Evolutionary conservation across 2,113 vertebrate genomes (phyloP).

Genomic region (Channa maculata): DNA sequence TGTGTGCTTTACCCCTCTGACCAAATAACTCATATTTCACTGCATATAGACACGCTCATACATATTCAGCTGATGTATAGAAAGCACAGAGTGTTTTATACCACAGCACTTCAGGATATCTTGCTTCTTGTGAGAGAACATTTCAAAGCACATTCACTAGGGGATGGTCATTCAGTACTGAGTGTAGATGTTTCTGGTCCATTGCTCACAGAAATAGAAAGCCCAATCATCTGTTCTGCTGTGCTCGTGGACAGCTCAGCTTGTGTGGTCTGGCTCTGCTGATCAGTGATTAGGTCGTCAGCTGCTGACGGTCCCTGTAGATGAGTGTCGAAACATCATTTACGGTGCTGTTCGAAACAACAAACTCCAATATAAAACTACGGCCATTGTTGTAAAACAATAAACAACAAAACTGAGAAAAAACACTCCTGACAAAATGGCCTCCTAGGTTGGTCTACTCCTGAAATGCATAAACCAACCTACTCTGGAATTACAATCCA

Average conservation of each 20-base stretch:
- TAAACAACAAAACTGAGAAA: too few relatives aligned
- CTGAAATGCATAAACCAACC: not conserved
- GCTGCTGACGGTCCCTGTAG: not conserved
- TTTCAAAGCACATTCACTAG: conserved; percentile 14
- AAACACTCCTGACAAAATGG: not conserved
- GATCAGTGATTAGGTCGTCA: conserved; percentile 54
- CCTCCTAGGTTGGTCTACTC: not conserved
- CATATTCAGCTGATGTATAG: too few relatives aligned
- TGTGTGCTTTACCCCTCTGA: too few relatives aligned
- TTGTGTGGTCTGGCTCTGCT: conserved; percentile 36
- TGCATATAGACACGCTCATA: too few relatives aligned
- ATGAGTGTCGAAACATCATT: conserved; percentile 16
- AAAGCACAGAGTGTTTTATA: too few relatives aligned
- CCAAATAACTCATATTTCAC: too few relatives aligned
- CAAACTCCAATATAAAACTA: not conserved
- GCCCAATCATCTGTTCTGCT: conserved; percentile 29
- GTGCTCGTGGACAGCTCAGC: not conserved
- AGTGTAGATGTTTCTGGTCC: conserved; percentile 32
- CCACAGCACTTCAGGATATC: not conserved
- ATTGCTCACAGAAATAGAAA: conserved; percentile 28
- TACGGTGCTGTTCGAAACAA: conserved; percentile 19
- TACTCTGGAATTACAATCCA: not conserved
- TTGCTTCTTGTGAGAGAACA: conserved; percentile 24
- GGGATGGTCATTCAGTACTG: conserved; percentile 26
- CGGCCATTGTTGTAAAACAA: conserved; percentile 8